Evolutionary conservation across 2,888 invertebrate species (phyloP).

Genomic region (Athalia circularis): DNA sequence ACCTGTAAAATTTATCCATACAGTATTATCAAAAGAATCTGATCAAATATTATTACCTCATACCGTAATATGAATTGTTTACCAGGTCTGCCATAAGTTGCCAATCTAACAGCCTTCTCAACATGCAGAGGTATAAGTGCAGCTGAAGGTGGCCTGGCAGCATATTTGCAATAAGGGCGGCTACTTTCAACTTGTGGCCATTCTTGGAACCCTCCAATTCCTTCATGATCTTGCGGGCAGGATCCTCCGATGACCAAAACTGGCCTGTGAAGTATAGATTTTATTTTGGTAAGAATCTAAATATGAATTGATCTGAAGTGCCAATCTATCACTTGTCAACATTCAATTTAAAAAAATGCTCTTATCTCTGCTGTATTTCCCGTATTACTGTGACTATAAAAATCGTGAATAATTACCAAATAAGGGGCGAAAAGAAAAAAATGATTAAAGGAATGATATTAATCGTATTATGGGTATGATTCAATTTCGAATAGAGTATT

Average conservation of each 20-base stretch:
- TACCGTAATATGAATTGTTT: slow-evolving; percentile 26
- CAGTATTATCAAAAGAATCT: no score
- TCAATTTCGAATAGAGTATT: neutral
- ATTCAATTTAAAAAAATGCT: no score
- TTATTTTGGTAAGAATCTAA: slow-evolving; percentile 16
- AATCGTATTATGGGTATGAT: neutral
- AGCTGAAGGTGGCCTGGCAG: slow-evolving; percentile 89
- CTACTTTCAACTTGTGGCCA: slow-evolving; percentile 93
- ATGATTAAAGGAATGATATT: no score
- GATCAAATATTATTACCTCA: slow-evolving; percentile 10
- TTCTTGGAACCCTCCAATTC: slow-evolving; percentile 97
- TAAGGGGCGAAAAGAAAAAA: no score
- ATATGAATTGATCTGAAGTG: slow-evolving; percentile 8
- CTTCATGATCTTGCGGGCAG: slow-evolving; percentile 93
- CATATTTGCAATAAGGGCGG: slow-evolving; percentile 93
- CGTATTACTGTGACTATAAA: no score
- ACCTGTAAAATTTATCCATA: slow-evolving; percentile 63
- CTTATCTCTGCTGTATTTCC: no score
- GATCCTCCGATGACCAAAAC: slow-evolving; percentile 94
- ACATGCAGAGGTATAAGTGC: slow-evolving; percentile 91
- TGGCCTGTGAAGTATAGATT: slow-evolving; percentile 77
- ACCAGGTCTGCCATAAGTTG: slow-evolving; percentile 92
- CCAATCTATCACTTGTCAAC: neutral
- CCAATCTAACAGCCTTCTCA: slow-evolving; percentile 91
- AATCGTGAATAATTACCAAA: no score